Percentiles rank a stretch among this genome's conserved stretches.
phyloP scores from a whole-genome alignment of 2,797 vertebrate species.

The Sitta carolinensis region DNA sequence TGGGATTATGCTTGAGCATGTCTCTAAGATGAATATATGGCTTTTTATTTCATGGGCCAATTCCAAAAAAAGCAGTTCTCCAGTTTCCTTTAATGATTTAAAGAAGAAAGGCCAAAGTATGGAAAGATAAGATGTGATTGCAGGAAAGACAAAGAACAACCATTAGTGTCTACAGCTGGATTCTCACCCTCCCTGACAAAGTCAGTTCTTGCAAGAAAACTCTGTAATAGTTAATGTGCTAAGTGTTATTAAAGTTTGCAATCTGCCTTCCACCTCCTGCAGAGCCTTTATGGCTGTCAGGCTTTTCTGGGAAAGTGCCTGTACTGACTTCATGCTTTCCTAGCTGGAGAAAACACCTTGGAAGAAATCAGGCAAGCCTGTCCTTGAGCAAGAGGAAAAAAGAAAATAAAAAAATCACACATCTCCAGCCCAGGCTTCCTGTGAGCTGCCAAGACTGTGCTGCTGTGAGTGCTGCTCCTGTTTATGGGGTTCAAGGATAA shows the following conservation, averaged over 20 bases:
- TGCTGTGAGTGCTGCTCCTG: not conserved
- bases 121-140: not conserved
- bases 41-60: not conserved
- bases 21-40: not conserved
- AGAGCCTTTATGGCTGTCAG: not conserved
- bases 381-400: not conserved
- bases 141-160: not conserved
- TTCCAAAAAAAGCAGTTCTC: not conserved
- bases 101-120: not conserved
- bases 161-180: not conserved
- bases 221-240: not conserved
- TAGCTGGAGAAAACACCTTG: not conserved
- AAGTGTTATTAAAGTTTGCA: not conserved
- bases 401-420: not conserved
- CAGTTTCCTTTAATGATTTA: not conserved
- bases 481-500: not conserved
- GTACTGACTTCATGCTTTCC: not conserved
- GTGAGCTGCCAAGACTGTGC: not conserved
- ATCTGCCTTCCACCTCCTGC: not conserved
- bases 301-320: not conserved
- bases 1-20: not conserved
- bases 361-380: not conserved
- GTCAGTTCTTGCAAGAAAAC: not conserved
- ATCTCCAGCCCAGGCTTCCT: not conserved
- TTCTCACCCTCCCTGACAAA: not conserved